Evolutionary conservation across 2,113 vertebrate genomes (phyloP).

Genomic region (Pteruthius melanotis): DNA sequence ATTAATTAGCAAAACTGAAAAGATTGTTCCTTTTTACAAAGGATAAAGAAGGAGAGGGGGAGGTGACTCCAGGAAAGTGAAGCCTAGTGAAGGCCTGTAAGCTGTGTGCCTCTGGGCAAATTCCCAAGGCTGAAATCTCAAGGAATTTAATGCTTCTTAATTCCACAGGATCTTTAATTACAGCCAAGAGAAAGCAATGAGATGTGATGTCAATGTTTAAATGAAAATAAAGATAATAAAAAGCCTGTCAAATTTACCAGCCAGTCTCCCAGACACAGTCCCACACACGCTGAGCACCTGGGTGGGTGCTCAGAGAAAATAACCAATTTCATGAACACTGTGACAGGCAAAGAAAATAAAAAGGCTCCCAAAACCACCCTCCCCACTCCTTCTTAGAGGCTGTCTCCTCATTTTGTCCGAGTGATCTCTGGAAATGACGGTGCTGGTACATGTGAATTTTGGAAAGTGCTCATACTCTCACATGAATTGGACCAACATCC

Average conservation of each 20-base stretch:
- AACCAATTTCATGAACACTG: not conserved
- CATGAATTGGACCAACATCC: not conserved
- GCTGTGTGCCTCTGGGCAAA: conserved; percentile 67
- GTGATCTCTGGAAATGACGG: not conserved
- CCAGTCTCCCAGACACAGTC: conserved; percentile 8
- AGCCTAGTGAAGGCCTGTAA: conserved; percentile 22
- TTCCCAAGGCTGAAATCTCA: conserved; percentile 65
- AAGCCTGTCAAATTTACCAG: conserved; percentile 46
- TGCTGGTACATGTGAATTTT: not conserved
- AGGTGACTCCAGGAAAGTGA: not conserved
- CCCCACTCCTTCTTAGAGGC: not conserved
- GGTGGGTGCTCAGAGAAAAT: not conserved
- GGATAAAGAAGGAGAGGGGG: conserved; percentile 24
- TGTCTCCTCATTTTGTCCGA: not conserved
- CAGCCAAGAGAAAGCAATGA: conserved; percentile 70
- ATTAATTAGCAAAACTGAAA: conserved; percentile 68
- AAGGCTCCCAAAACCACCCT: not conserved
- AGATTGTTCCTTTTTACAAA: conserved; percentile 31
- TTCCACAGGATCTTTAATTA: conserved; percentile 73
- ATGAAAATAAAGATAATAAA: conserved; percentile 48
- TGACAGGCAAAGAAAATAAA: not conserved
- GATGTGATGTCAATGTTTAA: conserved; percentile 55
- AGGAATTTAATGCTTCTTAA: conserved; percentile 71
- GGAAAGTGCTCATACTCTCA: not conserved
- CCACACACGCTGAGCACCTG: rapidly evolving